These are phyloP conservation scores for Ophion ellenae DNA, from an alignment of 2,888 invertebrate species.

Conservation along the genomic window DNA sequence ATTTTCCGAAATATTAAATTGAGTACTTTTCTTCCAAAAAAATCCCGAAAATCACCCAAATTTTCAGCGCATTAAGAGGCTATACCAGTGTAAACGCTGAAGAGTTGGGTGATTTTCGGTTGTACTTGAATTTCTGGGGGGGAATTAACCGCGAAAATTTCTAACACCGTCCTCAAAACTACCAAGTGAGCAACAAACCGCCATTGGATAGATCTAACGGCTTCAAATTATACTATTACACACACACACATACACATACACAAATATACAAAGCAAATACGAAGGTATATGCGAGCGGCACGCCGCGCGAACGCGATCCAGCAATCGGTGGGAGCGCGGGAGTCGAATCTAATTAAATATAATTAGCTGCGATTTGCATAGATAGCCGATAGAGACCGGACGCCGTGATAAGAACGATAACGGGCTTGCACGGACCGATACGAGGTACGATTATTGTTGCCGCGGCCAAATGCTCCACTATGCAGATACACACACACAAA, in stretches of 20 bases:
- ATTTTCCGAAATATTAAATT: no score
- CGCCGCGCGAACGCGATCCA: slow-evolving; percentile 70
- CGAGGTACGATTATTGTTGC: slow-evolving; percentile 82
- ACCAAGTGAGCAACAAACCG: no score
- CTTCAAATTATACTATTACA: neutral
- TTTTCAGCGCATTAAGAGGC: no score
- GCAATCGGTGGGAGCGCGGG: slow-evolving; percentile 81
- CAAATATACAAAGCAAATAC: slow-evolving; percentile 21
- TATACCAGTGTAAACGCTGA: no score
- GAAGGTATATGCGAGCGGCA: slow-evolving; percentile 51
- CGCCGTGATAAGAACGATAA: slow-evolving; percentile 83
- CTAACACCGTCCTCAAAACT: no score
- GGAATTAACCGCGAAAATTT: no score
- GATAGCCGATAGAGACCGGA: slow-evolving; percentile 83
- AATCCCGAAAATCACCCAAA: no score
- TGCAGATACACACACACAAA: neutral
- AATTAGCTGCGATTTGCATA: slow-evolving; percentile 84
- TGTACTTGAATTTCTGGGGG: no score
- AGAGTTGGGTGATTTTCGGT: no score
- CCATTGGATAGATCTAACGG: no score
- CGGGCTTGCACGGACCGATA: slow-evolving; percentile 80
- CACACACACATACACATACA: slow-evolving; percentile 27
- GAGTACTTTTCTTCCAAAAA: no score
- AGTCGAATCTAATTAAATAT: slow-evolving; percentile 84
- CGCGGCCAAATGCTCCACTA: slow-evolving; percentile 69